Percentiles rank a stretch among this genome's conserved stretches.
Conservation (phyloP, 1,140 invertebrate genomes). For the Rhysida immarginata region DNA sequence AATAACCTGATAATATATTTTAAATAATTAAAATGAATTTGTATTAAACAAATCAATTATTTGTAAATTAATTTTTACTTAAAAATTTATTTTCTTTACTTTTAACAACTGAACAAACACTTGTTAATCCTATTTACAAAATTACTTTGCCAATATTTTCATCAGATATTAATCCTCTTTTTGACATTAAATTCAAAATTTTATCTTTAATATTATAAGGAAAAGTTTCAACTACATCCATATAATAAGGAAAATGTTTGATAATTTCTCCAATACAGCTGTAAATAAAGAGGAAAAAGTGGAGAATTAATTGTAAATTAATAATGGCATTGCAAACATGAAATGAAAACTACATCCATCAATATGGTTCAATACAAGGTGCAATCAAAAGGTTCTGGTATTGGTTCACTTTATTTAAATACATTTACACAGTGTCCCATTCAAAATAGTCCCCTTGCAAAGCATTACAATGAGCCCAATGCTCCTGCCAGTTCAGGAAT, state of each 20-base stretch:
- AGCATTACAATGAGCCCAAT: too few relatives aligned
- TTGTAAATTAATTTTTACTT: too few relatives aligned
- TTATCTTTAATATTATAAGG: slow-evolving; percentile 4
- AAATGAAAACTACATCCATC: too few relatives aligned
- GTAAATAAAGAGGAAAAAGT: background rate
- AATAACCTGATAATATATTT: background rate
- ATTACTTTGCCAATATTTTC: slow-evolving; percentile 1
- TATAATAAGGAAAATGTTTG: background rate
- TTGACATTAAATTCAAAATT: background rate
- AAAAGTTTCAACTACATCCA: background rate
- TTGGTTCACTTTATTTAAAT: too few relatives aligned
- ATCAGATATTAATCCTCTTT: slow-evolving; percentile 2
- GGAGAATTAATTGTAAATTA: background rate
- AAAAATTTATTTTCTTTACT: too few relatives aligned
- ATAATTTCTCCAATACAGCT: background rate
- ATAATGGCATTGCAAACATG: background rate
- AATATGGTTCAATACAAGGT: too few relatives aligned
- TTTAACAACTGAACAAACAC: background rate
- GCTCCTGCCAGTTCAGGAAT: too few relatives aligned
- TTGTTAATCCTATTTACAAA: background rate
- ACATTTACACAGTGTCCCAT: too few relatives aligned
- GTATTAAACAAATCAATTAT: background rate
- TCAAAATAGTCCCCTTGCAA: too few relatives aligned
- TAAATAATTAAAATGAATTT: background rate
- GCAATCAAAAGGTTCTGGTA: too few relatives aligned